phyloP scores from a whole-genome alignment of 2,888 invertebrate genomes.

The Fragum whitleyi region DNA sequence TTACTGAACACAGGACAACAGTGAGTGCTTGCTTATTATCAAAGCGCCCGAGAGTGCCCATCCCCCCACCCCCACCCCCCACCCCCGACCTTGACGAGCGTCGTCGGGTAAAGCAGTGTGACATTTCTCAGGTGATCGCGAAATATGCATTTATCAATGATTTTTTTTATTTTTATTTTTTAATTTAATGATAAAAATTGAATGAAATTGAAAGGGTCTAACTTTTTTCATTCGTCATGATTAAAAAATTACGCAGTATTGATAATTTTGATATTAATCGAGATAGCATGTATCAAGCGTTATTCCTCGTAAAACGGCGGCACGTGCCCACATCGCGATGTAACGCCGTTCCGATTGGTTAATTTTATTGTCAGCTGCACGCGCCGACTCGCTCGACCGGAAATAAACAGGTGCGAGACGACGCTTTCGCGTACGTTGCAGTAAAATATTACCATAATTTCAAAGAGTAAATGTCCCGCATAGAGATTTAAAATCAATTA shows the following conservation, averaged over 20 bases:
- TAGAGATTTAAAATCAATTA: background rate
- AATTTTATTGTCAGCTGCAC: slow-evolving; percentile 56
- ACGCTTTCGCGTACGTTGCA: slow-evolving; percentile 29
- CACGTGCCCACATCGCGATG: slow-evolving; percentile 29
- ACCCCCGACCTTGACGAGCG: too few species aligned
- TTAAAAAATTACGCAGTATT: slow-evolving; percentile 16
- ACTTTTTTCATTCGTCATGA: background rate
- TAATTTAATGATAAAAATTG: too few species aligned
- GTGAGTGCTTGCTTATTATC: too few species aligned
- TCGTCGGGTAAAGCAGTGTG: too few species aligned
- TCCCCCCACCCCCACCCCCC: too few species aligned
- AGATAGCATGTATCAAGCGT: slow-evolving; percentile 17
- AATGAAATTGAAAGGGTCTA: too few species aligned
- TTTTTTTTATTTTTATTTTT: too few species aligned
- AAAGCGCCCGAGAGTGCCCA: too few species aligned
- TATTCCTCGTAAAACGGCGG: slow-evolving; percentile 24
- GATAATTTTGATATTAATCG: slow-evolving; percentile 14
- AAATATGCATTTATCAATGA: too few species aligned
- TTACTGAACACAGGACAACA: too few species aligned
- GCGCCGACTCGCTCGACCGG: slow-evolving; percentile 45
- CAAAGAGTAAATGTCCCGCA: background rate
- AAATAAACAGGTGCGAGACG: slow-evolving; percentile 48
- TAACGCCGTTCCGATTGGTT: slow-evolving; percentile 46
- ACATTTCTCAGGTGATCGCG: too few species aligned
- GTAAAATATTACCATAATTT: background rate